These are phyloP conservation scores for Listrodromus nycthemerus DNA, from an alignment of 2,888 invertebrate genomes.

Conservation along the genomic window DNA sequence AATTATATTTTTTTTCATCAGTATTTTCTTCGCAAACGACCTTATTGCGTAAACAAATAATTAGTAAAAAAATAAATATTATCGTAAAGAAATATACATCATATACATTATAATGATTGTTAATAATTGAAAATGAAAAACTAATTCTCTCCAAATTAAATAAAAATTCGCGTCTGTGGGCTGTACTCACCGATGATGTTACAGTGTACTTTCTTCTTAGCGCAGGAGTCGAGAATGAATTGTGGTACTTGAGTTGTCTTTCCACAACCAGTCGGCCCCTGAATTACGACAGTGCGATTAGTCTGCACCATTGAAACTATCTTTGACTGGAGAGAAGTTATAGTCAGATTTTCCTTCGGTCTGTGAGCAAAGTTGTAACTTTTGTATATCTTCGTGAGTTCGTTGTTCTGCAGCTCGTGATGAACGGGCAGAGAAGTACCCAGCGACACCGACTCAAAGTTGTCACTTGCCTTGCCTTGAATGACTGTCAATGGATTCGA, in stretches of 20 bases:
- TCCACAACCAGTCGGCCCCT: slow-evolving; percentile 98
- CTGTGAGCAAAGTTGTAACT: slow-evolving; percentile 80
- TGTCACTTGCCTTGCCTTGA: slow-evolving; percentile 20
- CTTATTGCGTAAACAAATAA: too few species aligned
- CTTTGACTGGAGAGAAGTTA: slow-evolving; percentile 83
- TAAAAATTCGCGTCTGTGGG: background rate
- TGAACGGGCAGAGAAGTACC: slow-evolving; percentile 74
- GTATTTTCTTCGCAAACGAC: too few species aligned
- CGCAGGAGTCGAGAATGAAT: slow-evolving; percentile 94
- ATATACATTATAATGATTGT: too few species aligned
- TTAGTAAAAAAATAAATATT: too few species aligned
- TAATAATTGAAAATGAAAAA: too few species aligned
- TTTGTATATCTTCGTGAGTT: slow-evolving; percentile 78
- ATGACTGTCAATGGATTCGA: background rate
- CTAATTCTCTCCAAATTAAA: too few species aligned
- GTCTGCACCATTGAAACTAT: slow-evolving; percentile 89
- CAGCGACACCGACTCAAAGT: slow-evolving; percentile 77
- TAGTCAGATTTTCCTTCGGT: slow-evolving; percentile 75
- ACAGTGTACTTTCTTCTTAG: slow-evolving; percentile 88
- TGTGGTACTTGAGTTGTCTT: slow-evolving; percentile 96
- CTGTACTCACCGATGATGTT: slow-evolving; percentile 88
- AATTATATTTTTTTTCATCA: too few species aligned
- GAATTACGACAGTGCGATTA: slow-evolving; percentile 92
- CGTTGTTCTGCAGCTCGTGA: slow-evolving; percentile 70
- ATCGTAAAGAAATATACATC: too few species aligned